Conservation (phyloP, 2,797 vertebrate genomes). For the Agapornis canus region DNA sequence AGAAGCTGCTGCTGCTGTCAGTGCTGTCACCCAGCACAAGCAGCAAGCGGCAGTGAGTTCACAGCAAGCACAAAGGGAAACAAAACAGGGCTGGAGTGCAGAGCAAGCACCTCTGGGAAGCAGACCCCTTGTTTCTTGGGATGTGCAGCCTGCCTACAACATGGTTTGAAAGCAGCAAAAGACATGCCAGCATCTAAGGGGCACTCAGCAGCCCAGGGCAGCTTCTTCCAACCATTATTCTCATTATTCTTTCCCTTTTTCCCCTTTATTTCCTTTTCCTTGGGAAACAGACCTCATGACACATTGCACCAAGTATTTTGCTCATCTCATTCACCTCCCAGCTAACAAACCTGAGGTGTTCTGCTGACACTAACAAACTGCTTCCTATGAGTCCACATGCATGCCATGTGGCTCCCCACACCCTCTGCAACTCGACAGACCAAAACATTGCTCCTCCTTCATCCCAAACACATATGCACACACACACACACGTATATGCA, state of each 20-base stretch:
- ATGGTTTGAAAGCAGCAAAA: constrained; percentile 35
- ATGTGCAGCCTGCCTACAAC: background rate
- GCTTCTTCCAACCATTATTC: background rate
- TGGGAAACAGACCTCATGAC: background rate
- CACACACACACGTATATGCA: background rate
- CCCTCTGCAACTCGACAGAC: background rate
- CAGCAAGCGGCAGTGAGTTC: rapidly evolving
- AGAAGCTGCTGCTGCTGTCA: background rate
- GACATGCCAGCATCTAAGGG: constrained; percentile 4
- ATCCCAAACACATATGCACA: background rate
- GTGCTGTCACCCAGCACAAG: background rate
- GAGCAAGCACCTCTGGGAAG: background rate
- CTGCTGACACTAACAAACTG: background rate
- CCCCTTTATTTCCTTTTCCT: background rate
- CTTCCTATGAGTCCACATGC: background rate
- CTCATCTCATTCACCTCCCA: background rate
- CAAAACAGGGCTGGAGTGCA: background rate
- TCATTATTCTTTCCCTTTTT: background rate
- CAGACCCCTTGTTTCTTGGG: background rate
- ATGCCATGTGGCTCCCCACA: background rate
- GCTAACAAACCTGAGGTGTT: background rate
- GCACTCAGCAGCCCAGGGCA: background rate
- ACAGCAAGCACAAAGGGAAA: background rate
- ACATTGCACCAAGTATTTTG: background rate
- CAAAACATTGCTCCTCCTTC: background rate